These are phyloP conservation scores for Simalia tracyae DNA, from an alignment of 2,797 vertebrate genomes.

Conservation along the genomic window DNA sequence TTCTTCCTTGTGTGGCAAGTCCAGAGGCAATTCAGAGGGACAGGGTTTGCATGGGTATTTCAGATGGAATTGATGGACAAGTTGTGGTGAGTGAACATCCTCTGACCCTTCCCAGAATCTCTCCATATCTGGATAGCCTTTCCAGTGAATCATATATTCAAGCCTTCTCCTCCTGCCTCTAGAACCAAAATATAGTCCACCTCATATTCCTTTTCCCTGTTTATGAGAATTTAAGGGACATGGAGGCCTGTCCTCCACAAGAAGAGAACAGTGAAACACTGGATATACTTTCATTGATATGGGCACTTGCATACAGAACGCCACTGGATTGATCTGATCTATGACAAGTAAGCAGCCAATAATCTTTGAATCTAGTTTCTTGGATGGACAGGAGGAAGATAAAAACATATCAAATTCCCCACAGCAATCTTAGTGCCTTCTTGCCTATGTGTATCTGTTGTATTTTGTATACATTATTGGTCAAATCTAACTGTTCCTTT, in stretches of 20 bases:
- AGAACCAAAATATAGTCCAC: not conserved
- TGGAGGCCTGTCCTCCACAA: not conserved
- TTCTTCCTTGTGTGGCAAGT: not conserved
- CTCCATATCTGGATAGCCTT: not conserved
- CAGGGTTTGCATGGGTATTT: not conserved
- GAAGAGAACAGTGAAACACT: too few species aligned
- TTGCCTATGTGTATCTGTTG: too few species aligned
- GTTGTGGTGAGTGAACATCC: not conserved
- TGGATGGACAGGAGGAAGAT: too few species aligned
- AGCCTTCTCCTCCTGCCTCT: not conserved
- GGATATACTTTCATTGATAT: not conserved
- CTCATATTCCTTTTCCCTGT: not conserved
- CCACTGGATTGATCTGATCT: too few species aligned
- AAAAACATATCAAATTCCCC: too few species aligned
- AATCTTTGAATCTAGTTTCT: too few species aligned
- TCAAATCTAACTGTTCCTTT: too few species aligned
- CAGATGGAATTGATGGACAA: not conserved
- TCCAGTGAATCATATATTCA: not conserved
- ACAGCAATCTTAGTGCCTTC: too few species aligned
- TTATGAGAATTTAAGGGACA: not conserved
- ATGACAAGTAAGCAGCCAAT: too few species aligned
- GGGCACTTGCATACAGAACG: too few species aligned
- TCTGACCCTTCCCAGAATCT: not conserved
- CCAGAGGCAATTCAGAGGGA: not conserved
- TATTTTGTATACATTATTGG: too few species aligned